These are phyloP conservation scores for Ginglymostoma cirratum DNA, from an alignment of 2,113 vertebrate genomes.

Conservation along the genomic window DNA sequence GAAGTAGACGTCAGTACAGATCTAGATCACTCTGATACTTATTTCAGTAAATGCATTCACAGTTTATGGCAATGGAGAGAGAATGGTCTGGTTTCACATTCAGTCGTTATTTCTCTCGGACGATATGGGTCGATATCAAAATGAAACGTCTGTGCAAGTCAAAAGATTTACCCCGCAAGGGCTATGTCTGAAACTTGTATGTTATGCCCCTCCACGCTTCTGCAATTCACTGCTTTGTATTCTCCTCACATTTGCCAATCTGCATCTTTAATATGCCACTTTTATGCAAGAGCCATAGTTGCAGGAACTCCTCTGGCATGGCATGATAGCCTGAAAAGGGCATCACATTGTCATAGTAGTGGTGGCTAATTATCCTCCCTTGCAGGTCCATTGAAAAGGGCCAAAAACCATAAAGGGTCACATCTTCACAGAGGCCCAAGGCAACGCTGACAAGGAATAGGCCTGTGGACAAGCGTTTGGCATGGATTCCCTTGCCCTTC, in stretches of 20 bases:
- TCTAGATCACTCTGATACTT: neutral
- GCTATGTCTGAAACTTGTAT: neutral
- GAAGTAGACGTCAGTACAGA: neutral
- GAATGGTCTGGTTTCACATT: neutral
- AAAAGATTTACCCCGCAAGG: neutral
- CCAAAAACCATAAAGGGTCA: constrained; percentile 91
- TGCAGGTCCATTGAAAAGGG: constrained; percentile 76
- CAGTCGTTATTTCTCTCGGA: too few species aligned
- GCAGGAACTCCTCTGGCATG: constrained; percentile 94
- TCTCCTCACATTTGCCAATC: constrained; percentile 63
- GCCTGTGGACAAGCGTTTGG: constrained; percentile 83
- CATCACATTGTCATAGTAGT: constrained; percentile 91
- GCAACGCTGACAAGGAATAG: constrained; percentile 88
- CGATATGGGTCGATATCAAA: neutral
- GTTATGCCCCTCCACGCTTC: neutral
- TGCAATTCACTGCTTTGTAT: constrained; percentile 38
- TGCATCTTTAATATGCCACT: constrained; percentile 74
- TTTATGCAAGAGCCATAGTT: constrained; percentile 93
- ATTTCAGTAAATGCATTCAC: neutral
- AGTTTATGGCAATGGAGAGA: neutral
- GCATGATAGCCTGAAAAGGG: constrained; percentile 83
- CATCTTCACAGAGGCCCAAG: constrained; percentile 84
- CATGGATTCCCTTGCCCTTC: constrained; percentile 79
- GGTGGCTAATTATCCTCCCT: constrained; percentile 77
- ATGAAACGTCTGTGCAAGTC: neutral